phyloP scores from a whole-genome alignment of 2,888 invertebrate genomes.

The Pyrrhosoma nymphula region DNA sequence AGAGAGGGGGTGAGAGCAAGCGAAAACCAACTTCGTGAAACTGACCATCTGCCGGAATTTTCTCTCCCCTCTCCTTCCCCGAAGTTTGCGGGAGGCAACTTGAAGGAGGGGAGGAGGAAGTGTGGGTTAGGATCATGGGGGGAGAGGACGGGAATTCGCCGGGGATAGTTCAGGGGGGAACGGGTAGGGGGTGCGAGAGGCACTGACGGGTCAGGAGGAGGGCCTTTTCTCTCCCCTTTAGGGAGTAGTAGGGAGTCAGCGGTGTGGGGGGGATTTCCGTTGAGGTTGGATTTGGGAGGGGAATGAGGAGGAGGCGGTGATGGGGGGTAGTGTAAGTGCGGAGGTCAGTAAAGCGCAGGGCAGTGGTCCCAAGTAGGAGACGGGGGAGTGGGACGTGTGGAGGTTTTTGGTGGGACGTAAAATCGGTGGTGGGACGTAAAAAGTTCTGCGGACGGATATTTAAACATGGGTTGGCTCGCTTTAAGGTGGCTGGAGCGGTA shows the following conservation, averaged over 20 bases:
- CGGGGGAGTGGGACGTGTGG: not conserved
- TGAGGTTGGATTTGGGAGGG: not conserved
- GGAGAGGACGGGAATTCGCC: not conserved
- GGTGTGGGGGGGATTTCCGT: not conserved
- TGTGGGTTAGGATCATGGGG: not conserved
- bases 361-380: not conserved
- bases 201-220: no score
- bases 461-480: not conserved
- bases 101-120: not conserved
- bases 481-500: no score
- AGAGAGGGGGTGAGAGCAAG: not conserved
- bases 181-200: no score
- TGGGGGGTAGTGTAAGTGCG: not conserved
- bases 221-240: no score
- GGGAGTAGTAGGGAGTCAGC: no score
- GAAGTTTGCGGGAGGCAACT: slow-evolving; percentile 15
- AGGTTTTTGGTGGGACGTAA: not conserved
- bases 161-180: not conserved
- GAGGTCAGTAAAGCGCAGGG: not conserved
- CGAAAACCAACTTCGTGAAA: slow-evolving; percentile 47
- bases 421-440: not conserved
- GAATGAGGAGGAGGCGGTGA: no score
- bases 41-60: slow-evolving; percentile 63
- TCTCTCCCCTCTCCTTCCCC: not conserved
- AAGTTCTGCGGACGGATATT: slow-evolving; percentile 21